Evolutionary conservation across 2,888 invertebrate genomes (phyloP).

Genomic region (Aspidiotus rigidus): DNA sequence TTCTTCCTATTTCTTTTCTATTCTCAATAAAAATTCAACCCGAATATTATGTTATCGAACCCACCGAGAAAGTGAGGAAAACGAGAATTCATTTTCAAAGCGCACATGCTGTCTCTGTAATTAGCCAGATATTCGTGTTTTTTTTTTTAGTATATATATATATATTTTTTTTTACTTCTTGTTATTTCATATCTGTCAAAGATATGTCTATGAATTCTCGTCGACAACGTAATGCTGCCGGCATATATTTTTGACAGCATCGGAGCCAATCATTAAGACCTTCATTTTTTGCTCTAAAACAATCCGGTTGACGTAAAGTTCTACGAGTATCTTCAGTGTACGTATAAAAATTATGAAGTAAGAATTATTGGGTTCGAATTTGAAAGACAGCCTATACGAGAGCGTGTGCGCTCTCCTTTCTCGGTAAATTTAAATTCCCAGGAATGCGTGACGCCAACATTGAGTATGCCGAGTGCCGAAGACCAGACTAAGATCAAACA

Average conservation of each 20-base stretch:
- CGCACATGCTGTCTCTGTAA: constrained; percentile 7
- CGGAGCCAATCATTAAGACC: constrained; percentile 12
- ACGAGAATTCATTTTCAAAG: not conserved
- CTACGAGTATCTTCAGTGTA: not conserved
- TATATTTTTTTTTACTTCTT: not conserved
- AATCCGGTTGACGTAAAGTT: constrained; percentile 2
- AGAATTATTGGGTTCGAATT: not conserved
- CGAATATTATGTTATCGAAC: constrained; percentile 16
- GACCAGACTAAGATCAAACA: no score
- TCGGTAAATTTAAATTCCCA: no score
- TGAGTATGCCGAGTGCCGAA: no score
- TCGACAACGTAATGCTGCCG: constrained; percentile 7
- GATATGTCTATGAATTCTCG: not conserved
- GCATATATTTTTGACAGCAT: constrained; percentile 17
- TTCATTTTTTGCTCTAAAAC: not conserved
- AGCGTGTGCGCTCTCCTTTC: no score
- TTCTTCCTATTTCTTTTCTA: not conserved
- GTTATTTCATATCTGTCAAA: constrained; percentile 12
- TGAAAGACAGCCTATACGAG: no score
- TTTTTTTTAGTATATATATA: not conserved
- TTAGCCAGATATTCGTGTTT: constrained; percentile 16
- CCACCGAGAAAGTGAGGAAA: not conserved
- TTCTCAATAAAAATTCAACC: constrained; percentile 1
- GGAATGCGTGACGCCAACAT: no score
- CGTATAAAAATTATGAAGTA: not conserved